These are phyloP conservation scores for Macaca mulatta DNA, from an alignment of 2,113 vertebrate species.

Conservation along the genomic window DNA sequence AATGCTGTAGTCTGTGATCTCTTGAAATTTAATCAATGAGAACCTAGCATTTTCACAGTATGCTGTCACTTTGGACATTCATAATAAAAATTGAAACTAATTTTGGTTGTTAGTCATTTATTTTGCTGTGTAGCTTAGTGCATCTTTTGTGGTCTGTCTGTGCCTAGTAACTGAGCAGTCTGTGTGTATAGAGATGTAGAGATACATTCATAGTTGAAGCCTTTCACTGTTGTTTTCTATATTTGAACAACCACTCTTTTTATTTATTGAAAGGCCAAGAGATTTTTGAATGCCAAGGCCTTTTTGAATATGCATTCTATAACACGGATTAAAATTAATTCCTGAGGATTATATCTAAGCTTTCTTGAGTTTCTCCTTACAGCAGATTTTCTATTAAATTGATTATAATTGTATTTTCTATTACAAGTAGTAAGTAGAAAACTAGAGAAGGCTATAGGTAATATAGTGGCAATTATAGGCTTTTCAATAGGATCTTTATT, in stretches of 20 bases:
- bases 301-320: background rate
- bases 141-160: background rate
- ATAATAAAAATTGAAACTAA: constrained; percentile 83
- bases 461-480: background rate
- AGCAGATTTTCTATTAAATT: background rate
- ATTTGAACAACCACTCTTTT: background rate
- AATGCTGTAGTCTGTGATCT: constrained; percentile 84
- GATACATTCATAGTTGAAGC: background rate
- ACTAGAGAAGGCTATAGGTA: background rate
- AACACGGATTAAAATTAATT: background rate
- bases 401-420: background rate
- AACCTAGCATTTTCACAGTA: constrained; percentile 75
- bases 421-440: background rate
- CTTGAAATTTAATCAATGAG: constrained; percentile 78
- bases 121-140: constrained; percentile 54
- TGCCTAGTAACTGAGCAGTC: background rate
- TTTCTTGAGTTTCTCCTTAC: constrained; percentile 13
- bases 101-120: constrained; percentile 72
- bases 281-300: background rate
- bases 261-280: background rate
- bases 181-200: background rate
- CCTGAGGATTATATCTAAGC: background rate
- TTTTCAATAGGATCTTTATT: background rate
- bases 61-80: constrained; percentile 83
- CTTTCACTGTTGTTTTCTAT: background rate